phyloP scores from a whole-genome alignment of 2,888 invertebrate species.

The Chesias legatella region DNA sequence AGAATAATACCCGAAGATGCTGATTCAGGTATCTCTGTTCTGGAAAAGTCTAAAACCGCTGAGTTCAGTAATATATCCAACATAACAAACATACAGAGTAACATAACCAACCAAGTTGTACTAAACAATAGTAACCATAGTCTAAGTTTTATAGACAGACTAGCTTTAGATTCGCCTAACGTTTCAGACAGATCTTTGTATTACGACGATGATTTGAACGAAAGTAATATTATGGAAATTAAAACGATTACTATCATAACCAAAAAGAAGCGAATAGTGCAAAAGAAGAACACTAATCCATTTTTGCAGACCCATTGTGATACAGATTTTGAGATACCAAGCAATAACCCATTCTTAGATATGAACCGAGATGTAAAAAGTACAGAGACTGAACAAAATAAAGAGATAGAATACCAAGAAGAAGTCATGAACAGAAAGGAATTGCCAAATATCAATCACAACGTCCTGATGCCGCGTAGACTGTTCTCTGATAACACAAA shows the following conservation, averaged over 20 bases:
- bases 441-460: conserved; percentile 23
- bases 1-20: conserved; percentile 36
- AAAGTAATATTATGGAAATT: conserved; percentile 78
- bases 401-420: conserved; percentile 52
- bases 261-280: conserved; percentile 54
- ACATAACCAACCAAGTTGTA: conserved; percentile 59
- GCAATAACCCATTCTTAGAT: conserved; percentile 59
- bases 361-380: conserved; percentile 33
- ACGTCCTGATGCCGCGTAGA: conserved; percentile 54
- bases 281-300: conserved; percentile 65
- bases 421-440: conserved; percentile 35
- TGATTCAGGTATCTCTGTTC: conserved; percentile 54
- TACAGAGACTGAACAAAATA: not conserved
- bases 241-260: conserved; percentile 75
- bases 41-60: conserved; percentile 50
- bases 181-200: conserved; percentile 63
- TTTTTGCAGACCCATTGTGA: conserved; percentile 60
- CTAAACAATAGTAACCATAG: conserved; percentile 62
- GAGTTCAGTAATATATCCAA: conserved; percentile 31
- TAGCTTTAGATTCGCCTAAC: conserved; percentile 65
- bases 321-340: conserved; percentile 29
- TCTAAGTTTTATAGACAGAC: conserved; percentile 70
- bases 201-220: conserved; percentile 73
- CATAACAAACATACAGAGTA: conserved; percentile 55
- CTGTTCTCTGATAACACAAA: conserved; percentile 63